Evolutionary conservation across 2,888 invertebrate species (phyloP).

Genomic region (Sesia bembeciformis): DNA sequence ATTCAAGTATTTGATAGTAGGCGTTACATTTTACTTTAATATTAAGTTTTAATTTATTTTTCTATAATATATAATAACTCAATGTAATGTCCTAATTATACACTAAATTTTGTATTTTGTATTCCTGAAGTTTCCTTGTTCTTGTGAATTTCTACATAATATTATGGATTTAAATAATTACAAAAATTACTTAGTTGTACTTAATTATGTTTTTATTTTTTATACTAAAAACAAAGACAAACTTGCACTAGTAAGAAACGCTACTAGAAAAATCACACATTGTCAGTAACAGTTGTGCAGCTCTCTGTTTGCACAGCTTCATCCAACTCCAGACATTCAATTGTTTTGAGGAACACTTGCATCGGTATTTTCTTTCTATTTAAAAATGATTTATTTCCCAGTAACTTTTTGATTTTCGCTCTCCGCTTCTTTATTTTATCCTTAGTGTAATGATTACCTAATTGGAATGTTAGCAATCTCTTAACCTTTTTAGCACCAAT

Average conservation of each 20-base stretch:
- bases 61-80: too few relatives aligned
- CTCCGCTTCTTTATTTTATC: constrained; percentile 74
- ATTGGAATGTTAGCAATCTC: constrained; percentile 72
- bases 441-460: constrained; percentile 62
- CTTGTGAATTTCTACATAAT: too few relatives aligned
- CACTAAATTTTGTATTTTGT: background rate
- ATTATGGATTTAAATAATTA: too few relatives aligned
- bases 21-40: too few relatives aligned
- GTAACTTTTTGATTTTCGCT: constrained; percentile 71
- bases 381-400: constrained; percentile 64
- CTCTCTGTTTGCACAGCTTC: constrained; percentile 43
- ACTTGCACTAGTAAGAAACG: background rate
- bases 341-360: constrained; percentile 71
- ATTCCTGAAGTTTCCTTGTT: too few relatives aligned
- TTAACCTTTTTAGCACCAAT: constrained; percentile 73
- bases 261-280: background rate
- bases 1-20: too few relatives aligned
- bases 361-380: constrained; percentile 71
- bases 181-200: too few relatives aligned
- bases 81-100: background rate
- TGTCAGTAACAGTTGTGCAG: background rate
- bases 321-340: constrained; percentile 66
- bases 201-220: background rate
- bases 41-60: too few relatives aligned
- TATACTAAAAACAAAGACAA: background rate